Evolutionary conservation across 1,140 invertebrate genomes (phyloP).

Genomic region (Bombyx mori): DNA sequence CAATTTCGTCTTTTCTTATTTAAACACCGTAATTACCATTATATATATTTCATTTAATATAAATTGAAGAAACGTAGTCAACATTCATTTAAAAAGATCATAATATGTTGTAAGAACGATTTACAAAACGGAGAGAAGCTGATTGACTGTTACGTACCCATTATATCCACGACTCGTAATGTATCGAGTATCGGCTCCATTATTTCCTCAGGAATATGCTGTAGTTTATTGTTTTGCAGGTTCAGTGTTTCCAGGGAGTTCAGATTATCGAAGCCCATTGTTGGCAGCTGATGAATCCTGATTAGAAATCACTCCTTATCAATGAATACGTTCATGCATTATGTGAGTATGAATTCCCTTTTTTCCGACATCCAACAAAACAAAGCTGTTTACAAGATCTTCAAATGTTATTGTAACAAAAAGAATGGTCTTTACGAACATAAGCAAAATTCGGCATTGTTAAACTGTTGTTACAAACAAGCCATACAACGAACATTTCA

Average conservation of each 20-base stretch:
- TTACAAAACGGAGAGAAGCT: too few relatives aligned
- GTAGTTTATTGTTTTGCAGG: slow-evolving; percentile 89
- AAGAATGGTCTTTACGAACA: too few relatives aligned
- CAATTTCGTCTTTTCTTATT: too few relatives aligned
- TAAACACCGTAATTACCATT: too few relatives aligned
- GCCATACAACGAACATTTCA: too few relatives aligned
- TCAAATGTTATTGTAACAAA: not conserved
- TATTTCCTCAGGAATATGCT: slow-evolving; percentile 86
- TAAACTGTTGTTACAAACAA: too few relatives aligned
- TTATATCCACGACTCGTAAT: slow-evolving; percentile 86
- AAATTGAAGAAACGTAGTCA: too few relatives aligned
- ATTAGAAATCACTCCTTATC: slow-evolving; percentile 13
- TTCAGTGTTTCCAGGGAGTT: slow-evolving; percentile 91
- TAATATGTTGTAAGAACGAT: too few relatives aligned
- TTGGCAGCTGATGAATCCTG: slow-evolving; percentile 84
- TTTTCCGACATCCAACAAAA: not conserved
- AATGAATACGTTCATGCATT: not conserved
- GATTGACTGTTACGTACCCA: slow-evolving; percentile 74
- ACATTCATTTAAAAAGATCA: too few relatives aligned
- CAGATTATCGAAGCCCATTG: slow-evolving; percentile 86
- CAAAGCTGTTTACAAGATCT: not conserved
- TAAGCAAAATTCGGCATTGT: too few relatives aligned
- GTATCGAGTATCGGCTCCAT: slow-evolving; percentile 91
- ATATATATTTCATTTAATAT: too few relatives aligned
- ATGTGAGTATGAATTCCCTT: too few relatives aligned